These are phyloP conservation scores for Eueremaeus valkanovi DNA, from an alignment of 2,888 invertebrate species.

Conservation along the genomic window DNA sequence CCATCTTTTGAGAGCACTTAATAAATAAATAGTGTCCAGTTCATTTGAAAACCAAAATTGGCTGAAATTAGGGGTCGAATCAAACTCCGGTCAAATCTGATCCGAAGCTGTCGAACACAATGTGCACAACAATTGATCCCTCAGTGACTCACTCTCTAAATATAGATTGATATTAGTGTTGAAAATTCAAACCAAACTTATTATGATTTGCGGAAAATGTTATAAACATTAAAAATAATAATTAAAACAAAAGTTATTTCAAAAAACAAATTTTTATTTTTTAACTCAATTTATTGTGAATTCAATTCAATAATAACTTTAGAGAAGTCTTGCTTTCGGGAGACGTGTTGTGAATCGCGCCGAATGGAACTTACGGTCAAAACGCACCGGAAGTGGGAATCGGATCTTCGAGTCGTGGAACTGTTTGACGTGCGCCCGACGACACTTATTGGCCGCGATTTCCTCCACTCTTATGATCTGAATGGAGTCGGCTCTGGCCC, in stretches of 20 bases:
- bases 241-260: neutral
- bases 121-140: too few species aligned
- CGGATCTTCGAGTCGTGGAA: slow-evolving; percentile 93
- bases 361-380: slow-evolving; percentile 55
- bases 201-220: neutral
- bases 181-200: neutral
- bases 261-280: neutral
- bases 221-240: neutral
- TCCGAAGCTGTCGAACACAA: too few species aligned
- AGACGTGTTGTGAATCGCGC: slow-evolving; percentile 56
- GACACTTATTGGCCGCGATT: slow-evolving; percentile 80
- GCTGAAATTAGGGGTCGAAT: too few species aligned
- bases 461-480: slow-evolving; percentile 95
- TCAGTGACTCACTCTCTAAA: too few species aligned
- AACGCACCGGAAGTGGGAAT: slow-evolving; percentile 82
- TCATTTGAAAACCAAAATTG: too few species aligned
- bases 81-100: too few species aligned
- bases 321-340: slow-evolving; percentile 42
- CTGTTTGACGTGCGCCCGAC: slow-evolving; percentile 92
- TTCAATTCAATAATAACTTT: slow-evolving; percentile 8
- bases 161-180: neutral
- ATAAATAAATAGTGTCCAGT: too few species aligned
- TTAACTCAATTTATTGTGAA: neutral
- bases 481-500: slow-evolving; percentile 95
- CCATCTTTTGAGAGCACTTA: too few species aligned